Conservation (phyloP, 2,113 vertebrate genomes). For the Ceyx margarethae region DNA sequence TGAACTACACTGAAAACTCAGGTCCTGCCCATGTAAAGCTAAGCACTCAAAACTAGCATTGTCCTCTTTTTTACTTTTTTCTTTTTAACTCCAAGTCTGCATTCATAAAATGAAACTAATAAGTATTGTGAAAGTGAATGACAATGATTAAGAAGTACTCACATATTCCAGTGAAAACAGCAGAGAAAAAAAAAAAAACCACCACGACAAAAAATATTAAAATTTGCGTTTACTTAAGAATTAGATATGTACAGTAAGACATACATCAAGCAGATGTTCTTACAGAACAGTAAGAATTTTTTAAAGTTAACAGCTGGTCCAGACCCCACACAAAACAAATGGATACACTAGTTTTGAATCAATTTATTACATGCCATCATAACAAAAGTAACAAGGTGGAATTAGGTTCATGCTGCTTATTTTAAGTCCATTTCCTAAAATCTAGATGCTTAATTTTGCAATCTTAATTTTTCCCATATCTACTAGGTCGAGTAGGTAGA, state of each 20-base stretch:
- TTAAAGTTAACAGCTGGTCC: neutral
- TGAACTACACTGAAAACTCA: neutral
- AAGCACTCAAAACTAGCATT: neutral
- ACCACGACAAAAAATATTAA: no score
- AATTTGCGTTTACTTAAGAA: neutral
- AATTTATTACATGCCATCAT: neutral
- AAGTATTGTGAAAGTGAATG: neutral
- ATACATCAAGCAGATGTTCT: neutral
- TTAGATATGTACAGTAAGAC: rapidly evolving
- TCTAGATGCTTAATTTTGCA: neutral
- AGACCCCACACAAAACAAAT: neutral
- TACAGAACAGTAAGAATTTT: neutral
- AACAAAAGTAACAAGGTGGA: neutral
- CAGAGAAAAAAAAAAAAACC: neutral
- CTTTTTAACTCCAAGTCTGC: neutral
- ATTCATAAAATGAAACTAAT: neutral
- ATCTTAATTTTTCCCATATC: neutral
- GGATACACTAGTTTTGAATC: neutral
- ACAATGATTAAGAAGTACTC: neutral
- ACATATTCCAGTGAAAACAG: neutral
- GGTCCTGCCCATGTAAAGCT: neutral
- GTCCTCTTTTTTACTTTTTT: neutral
- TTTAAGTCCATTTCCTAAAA: neutral
- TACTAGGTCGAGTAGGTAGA: neutral
- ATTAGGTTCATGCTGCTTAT: neutral